Evolutionary conservation across 2,888 invertebrate genomes (phyloP), one percentile per base, ranked within the genome.

Genomic region (Cyclophora punctaria): DNA sequence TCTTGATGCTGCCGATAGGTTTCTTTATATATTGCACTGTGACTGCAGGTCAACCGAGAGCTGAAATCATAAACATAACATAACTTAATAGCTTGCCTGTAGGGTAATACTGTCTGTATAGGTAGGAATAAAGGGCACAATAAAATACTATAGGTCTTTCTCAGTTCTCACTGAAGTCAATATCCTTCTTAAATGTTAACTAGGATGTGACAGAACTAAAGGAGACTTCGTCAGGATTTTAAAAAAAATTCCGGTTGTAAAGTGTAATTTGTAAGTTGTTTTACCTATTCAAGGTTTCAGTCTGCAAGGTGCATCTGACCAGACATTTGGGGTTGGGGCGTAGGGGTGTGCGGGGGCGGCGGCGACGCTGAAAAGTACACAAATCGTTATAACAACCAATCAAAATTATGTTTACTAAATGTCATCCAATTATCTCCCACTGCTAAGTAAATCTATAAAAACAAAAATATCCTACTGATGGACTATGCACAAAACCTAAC

Each of bases 281-380:
- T 47, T 67, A 79, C 83, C 76, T 75, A 59, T 67, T 64, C 50
- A 56, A 59, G 60, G 64, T 69, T 82, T 88, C 88, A 88, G 76
- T 87, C 88, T 56, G 81, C 66, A 53, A 87, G 80, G 59, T 86
- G 87, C 82, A 86, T 75, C 37, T 37, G 80, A 51, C 78, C 73
- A 55, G 84, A 73, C 84, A 85, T 78, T 69, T 80, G 83, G 58
- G 86, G 87, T 67, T 85, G 88, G 52, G 89, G 89, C 65, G 89
- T 88, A 51, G 89, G 89, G 47, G 89, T 88, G 66, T 86, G 89
- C 61, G 89, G 83, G 53, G 89, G 89, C 62, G 89, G 89, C 52
- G 89, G 88, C 53, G 89, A 88, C 49, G 87, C 86, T 87, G 37
- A 70, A 35, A 49, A 53, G 49, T 47, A 49, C 59, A 59, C 35